These are phyloP conservation scores for Thelaira solivaga DNA, from an alignment of 2,888 invertebrate species.

Conservation along the genomic window DNA sequence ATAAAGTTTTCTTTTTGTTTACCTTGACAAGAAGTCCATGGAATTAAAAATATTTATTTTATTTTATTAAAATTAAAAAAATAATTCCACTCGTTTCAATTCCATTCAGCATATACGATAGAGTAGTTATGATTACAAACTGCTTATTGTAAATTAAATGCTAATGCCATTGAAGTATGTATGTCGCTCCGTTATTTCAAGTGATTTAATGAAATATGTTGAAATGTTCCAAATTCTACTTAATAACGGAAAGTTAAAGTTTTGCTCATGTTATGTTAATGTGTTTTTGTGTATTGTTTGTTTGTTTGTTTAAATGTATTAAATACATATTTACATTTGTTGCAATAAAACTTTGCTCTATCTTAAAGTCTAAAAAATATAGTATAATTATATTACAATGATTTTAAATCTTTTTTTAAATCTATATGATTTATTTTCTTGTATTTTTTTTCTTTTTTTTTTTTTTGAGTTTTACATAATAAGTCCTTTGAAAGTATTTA, in stretches of 20 bases:
- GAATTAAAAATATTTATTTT: too few relatives aligned
- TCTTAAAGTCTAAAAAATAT: constrained; percentile 45
- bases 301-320: constrained; percentile 51
- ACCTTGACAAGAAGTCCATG: too few relatives aligned
- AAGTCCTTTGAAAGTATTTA: constrained; percentile 59
- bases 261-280: constrained; percentile 42
- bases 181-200: too few relatives aligned
- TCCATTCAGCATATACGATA: too few relatives aligned
- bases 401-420: constrained; percentile 49
- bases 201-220: not conserved
- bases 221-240: constrained; percentile 7
- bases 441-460: constrained; percentile 14
- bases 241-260: constrained; percentile 16
- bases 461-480: constrained; percentile 53
- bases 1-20: too few relatives aligned
- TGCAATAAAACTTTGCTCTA: constrained; percentile 40
- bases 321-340: constrained; percentile 59
- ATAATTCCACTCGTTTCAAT: too few relatives aligned
- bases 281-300: constrained; percentile 8
- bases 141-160: too few relatives aligned
- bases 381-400: constrained; percentile 57
- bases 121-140: too few relatives aligned
- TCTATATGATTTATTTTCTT: constrained; percentile 24
- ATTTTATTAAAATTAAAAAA: too few relatives aligned
- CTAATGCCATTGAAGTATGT: too few relatives aligned